Evolutionary conservation across 2,888 invertebrate genomes (phyloP), one percentile per base, ranked within the genome.

Genomic region (Axea sp.): DNA sequence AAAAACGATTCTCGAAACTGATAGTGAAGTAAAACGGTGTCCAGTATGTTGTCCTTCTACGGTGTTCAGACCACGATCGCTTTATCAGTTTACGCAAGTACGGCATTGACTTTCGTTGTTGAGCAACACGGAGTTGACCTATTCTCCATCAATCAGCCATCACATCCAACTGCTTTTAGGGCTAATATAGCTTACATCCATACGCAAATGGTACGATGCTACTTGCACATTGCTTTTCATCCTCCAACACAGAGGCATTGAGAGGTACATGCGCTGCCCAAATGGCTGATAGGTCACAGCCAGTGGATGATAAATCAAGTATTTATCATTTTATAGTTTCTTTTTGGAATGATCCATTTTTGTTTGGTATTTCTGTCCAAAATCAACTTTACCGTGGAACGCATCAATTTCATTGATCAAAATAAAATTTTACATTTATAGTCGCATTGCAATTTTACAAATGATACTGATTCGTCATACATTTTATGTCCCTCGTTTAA

Each of bases 131-230:
- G 83, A 84, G 84, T 84, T 86, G 86, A 85, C 86, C 82, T 83
- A 85, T 84, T 83, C 84, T 85, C 85, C 78, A 86, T 86, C 86
- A 86, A 84, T 86, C 85, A 84, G 74, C 75, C 81, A 82, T 85
- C 86, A 81, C 49, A 74, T 77, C 74, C 84, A 84, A 84, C 79
- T 83, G 83, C 79, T 80, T 82, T 80, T 73, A 73, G 57, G 47
- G 37, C 41, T 24, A 62, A 68, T 51, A 51, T 43, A 57, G 68
- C 68, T 68, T 68, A 73, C 43, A 62, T 64, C 11, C 37, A 45
- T 73, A 51, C 41, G 49, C 57, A 64, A 68, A 71, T 71, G 33
- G 67, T 62, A 47, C 47, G 62, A 69, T 47, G 68, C 65, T 75
- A 67, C 71, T 75, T 75, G 67, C 71, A 51, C 57, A 67, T 51